Conservation (phyloP, 2,113 vertebrate genomes). For the Etheostoma spectabile region DNA sequence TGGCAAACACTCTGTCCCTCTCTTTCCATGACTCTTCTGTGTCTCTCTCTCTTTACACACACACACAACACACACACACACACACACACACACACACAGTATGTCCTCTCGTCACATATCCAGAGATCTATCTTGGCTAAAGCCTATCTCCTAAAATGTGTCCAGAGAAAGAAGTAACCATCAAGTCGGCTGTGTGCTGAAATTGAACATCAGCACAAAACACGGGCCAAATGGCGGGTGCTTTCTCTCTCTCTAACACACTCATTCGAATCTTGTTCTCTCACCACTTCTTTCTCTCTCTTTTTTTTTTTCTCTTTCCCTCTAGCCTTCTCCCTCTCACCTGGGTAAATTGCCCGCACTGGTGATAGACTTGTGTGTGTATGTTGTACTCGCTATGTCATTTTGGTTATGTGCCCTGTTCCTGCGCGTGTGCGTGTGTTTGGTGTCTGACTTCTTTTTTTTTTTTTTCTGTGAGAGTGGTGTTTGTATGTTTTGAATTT, state of each 20-base stretch:
- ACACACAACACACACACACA: conserved; percentile 1
- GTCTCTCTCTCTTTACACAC: conserved; percentile 20
- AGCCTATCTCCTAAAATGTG: conserved; percentile 61
- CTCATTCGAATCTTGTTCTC: no score
- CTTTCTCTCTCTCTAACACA: neutral
- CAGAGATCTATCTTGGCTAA: conserved; percentile 48
- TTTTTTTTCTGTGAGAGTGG: neutral
- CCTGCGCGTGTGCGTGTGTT: neutral
- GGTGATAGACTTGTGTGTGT: conserved; percentile 58
- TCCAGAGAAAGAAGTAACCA: conserved; percentile 54
- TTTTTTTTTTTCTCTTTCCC: neutral
- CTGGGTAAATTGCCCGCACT: conserved; percentile 67
- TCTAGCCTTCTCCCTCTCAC: conserved; percentile 33
- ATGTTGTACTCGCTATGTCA: neutral
- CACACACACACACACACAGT: neutral
- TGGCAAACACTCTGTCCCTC: conserved; percentile 15
- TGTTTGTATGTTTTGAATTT: conserved; percentile 35
- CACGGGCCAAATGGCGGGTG: conserved; percentile 31
- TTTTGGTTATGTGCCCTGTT: neutral
- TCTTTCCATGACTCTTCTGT: neutral
- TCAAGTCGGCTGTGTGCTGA: conserved; percentile 46
- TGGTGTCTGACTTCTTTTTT: neutral
- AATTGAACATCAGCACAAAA: conserved; percentile 70
- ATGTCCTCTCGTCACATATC: conserved; percentile 51
- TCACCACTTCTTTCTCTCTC: conserved; percentile 9